Evolutionary conservation across 2,888 invertebrate species (phyloP), one percentile per base, ranked within the genome.

Genomic region (Geotrupes spiniger): DNA sequence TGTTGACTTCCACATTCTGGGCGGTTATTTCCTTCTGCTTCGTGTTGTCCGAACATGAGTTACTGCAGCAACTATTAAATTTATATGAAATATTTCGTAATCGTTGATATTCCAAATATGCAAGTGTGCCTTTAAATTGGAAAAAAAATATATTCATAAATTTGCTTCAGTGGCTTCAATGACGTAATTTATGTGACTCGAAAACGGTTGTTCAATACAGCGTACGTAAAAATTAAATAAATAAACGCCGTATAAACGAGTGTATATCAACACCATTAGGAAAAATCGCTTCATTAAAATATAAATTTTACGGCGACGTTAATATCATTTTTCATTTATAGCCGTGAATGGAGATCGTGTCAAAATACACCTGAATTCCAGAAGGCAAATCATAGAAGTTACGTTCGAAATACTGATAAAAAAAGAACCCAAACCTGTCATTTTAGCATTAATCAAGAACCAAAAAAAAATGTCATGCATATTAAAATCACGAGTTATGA

Each of bases 401-500:
- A 50, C 52, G 43, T 50, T 38, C 39, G 46, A 33, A 31, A 5
- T 26, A 25, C 39, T 9, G 15, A 29, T 10, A 36, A 42, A 36
- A 51, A 52, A 54, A 50, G 56, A 54, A 49, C 49, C 53, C 54
- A 57, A 59, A 57, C 53, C 59, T 63, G 63, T 63, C 64, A 62
- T 60, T 65, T 65, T 54, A 60, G 64, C 59, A 70, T 69, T 68
- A 68, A 69, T 69, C 68, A 66, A 64, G 46, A 46, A 63, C 48
- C 26, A 39, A 42, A 53, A 57, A 64, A 61, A 61, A 65, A 59
- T 58, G 65, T 65, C 66, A 62, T 58, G 69, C 66, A 64, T 71
- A 70, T 71, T 70, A 70, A 70, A 69, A 68, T 66, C 62, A 66
- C 63, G 61, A 72, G 66, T 71, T 71, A 72, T 63, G 70, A 68